Conservation (phyloP, 2,888 invertebrate genomes). For the Chironomus tentans region DNA sequence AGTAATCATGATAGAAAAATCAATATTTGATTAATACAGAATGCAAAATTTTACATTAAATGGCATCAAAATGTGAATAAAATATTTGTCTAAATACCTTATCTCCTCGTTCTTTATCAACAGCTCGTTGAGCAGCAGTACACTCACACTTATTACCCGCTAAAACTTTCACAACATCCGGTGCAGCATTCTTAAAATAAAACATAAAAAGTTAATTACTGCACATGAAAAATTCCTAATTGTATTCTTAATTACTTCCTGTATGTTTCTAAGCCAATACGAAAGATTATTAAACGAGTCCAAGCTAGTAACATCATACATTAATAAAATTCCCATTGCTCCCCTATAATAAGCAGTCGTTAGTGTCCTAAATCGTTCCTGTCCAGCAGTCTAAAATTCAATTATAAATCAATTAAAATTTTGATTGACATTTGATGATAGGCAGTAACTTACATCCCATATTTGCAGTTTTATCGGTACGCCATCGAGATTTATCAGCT, state of each 20-base stretch:
- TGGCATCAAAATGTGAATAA: background rate
- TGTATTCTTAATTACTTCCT: conserved; percentile 52
- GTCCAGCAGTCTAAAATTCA: conserved; percentile 26
- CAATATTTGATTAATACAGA: no score
- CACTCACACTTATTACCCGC: conserved; percentile 81
- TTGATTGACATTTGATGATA: background rate
- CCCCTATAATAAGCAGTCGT: conserved; percentile 57
- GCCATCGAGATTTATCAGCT: conserved; percentile 77
- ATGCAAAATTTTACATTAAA: no score
- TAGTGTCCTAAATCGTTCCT: conserved; percentile 25
- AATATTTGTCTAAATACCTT: conserved; percentile 49
- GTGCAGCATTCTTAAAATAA: conserved; percentile 65
- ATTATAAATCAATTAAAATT: conserved; percentile 15
- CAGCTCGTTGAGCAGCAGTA: conserved; percentile 60
- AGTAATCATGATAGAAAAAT: no score
- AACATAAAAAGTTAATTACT: background rate
- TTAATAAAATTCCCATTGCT: conserved; percentile 82
- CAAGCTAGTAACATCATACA: conserved; percentile 83
- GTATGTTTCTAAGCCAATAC: conserved; percentile 84
- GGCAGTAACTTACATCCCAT: conserved; percentile 40
- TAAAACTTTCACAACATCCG: conserved; percentile 75
- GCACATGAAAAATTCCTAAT: background rate
- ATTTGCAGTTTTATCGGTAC: conserved; percentile 76
- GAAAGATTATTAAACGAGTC: conserved; percentile 85
- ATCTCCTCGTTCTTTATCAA: conserved; percentile 69